These are phyloP conservation scores for Mesorhabditis spiculigera DNA, from an alignment of 2,888 invertebrate genomes.

Conservation along the genomic window DNA sequence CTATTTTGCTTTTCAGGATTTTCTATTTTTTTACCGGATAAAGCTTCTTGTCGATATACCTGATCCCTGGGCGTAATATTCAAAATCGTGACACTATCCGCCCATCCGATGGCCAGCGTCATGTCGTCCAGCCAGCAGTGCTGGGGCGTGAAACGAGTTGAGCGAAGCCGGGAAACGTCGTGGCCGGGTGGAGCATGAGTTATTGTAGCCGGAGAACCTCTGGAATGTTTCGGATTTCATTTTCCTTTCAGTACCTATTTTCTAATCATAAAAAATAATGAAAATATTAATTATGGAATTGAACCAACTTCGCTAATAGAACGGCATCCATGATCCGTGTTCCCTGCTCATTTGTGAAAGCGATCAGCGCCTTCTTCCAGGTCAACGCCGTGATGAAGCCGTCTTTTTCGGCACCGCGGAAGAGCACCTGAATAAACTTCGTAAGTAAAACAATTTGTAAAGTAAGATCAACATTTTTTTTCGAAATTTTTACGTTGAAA, in stretches of 20 bases:
- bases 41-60: too few relatives aligned
- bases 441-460: background rate
- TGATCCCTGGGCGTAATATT: background rate
- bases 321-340: conserved; percentile 49
- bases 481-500: background rate
- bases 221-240: too few relatives aligned
- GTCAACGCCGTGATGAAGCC: conserved; percentile 48
- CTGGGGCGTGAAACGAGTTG: conserved; percentile 44
- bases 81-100: conserved; percentile 43
- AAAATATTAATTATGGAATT: too few relatives aligned
- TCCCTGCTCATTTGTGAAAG: conserved; percentile 58
- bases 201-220: conserved; percentile 11
- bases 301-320: too few relatives aligned
- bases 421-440: conserved; percentile 44
- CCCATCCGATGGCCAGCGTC: conserved; percentile 54
- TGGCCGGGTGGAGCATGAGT: conserved; percentile 48
- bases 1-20: too few relatives aligned
- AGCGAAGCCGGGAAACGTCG: conserved; percentile 35
- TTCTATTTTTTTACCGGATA: too few relatives aligned
- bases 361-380: conserved; percentile 47
- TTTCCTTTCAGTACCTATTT: too few relatives aligned
- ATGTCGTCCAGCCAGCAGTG: conserved; percentile 41
- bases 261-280: too few relatives aligned
- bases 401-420: conserved; percentile 50
- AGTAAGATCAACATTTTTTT: background rate